These are phyloP conservation scores for Cyanoderma ruficeps DNA, from an alignment of 2,113 vertebrate genomes.

Conservation along the genomic window DNA sequence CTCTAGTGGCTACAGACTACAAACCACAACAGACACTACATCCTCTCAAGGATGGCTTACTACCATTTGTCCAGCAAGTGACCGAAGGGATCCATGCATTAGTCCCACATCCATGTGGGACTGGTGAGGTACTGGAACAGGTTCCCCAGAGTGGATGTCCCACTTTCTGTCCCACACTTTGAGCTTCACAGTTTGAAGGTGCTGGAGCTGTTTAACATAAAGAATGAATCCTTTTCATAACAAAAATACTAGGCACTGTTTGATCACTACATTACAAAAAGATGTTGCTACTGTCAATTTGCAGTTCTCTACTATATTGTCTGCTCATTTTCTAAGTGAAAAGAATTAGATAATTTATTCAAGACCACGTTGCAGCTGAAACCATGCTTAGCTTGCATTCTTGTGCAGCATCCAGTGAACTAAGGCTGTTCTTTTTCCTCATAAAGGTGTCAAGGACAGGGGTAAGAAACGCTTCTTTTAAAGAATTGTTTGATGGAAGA, in stretches of 20 bases:
- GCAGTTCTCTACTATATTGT: background rate
- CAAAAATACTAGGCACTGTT: background rate
- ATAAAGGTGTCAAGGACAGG: constrained; percentile 11
- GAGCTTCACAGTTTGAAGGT: background rate
- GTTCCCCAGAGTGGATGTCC: background rate
- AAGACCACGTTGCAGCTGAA: accelerated
- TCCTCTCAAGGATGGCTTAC: background rate
- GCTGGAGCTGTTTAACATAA: background rate
- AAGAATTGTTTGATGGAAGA: constrained; percentile 43
- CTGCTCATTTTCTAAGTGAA: background rate
- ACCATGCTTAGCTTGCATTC: background rate
- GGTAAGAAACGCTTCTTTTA: constrained; percentile 11
- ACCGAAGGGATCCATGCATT: background rate
- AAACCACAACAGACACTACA: background rate
- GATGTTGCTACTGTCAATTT: background rate
- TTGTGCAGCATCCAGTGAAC: background rate
- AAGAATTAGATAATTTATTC: background rate
- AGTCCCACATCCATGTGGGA: too few relatives aligned
- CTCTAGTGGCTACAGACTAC: background rate
- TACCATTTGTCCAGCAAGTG: background rate
- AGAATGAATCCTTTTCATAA: background rate
- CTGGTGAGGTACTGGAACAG: background rate
- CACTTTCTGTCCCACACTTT: background rate
- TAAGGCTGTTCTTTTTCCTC: background rate
- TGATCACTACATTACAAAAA: background rate